Percentiles rank a stretch among this genome's conserved stretches.
These are phyloP conservation scores for Batillaria attramentaria DNA, from an alignment of 1,140 invertebrate genomes.

Conservation along the genomic window DNA sequence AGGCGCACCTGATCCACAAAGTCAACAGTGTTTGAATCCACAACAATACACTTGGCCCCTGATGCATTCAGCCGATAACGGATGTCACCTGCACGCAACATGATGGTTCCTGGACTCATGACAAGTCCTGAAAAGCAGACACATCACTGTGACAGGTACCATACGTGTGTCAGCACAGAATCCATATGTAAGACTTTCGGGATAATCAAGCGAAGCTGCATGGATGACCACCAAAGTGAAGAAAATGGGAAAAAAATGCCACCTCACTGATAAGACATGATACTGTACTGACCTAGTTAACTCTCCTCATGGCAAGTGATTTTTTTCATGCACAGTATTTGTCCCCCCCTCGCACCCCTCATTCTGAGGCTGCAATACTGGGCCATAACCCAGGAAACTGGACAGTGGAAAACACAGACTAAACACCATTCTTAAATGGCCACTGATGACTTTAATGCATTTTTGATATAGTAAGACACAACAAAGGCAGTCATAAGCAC, in stretches of 20 bases:
- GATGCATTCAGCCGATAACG: conserved; percentile 29
- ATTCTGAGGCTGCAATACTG: too few relatives aligned
- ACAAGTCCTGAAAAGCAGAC: conserved; percentile 52
- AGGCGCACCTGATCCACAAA: conserved; percentile 4
- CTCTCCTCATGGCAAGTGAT: background rate
- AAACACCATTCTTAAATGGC: background rate
- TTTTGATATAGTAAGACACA: background rate
- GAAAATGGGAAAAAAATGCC: background rate
- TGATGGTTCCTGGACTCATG: conserved; percentile 62
- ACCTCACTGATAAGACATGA: background rate
- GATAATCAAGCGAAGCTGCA: background rate
- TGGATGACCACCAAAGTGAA: background rate
- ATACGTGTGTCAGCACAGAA: background rate
- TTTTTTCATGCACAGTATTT: too few relatives aligned
- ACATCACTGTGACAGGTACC: background rate
- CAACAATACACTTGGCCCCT: conserved; percentile 36
- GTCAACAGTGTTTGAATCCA: background rate
- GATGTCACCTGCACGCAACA: conserved; percentile 53
- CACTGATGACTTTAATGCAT: background rate
- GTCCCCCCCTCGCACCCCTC: too few relatives aligned
- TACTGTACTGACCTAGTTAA: background rate
- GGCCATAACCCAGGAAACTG: too few relatives aligned
- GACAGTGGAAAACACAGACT: background rate
- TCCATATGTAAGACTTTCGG: too few relatives aligned
- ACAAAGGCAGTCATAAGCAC: background rate